A percentile compares a stretch with the other conserved stretches of the same genome.
phyloP scores from a whole-genome alignment of 2,888 invertebrate species.

The Diarsia rubi region DNA sequence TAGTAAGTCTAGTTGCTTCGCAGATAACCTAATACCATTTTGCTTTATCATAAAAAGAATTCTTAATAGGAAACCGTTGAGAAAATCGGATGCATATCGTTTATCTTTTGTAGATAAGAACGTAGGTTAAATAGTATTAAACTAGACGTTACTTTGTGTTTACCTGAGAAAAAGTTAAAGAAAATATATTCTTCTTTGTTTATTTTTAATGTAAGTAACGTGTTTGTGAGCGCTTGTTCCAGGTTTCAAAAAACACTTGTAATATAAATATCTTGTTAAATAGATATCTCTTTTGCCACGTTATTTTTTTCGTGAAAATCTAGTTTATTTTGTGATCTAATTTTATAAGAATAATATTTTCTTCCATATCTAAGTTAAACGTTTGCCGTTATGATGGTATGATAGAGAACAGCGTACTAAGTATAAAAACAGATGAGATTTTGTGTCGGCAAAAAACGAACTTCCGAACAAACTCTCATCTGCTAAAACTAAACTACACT shows the following conservation, averaged over 20 bases:
- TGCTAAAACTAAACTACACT: too few relatives aligned
- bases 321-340: background rate
- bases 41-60: conserved; percentile 33
- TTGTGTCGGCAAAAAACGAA: background rate
- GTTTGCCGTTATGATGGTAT: background rate
- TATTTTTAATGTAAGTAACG: background rate
- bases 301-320: background rate
- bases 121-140: background rate
- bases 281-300: background rate
- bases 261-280: too few relatives aligned
- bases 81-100: conserved; percentile 11
- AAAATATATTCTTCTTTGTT: conserved; percentile 1
- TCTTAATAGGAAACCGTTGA: conserved; percentile 17
- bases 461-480: background rate
- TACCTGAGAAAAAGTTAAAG: conserved; percentile 1
- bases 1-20: background rate
- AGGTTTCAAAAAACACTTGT: background rate
- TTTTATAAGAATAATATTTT: background rate
- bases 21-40: conserved; percentile 25
- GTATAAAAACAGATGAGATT: background rate
- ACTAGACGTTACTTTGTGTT: conserved; percentile 13
- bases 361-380: background rate
- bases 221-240: background rate
- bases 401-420: background rate
- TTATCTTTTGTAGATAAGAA: conserved; percentile 16